A percentile compares a stretch with the other conserved stretches of the same genome.
These are phyloP conservation scores for Rhinatrema bivittatum DNA, from an alignment of 2,797 vertebrate genomes.

Conservation along the genomic window DNA sequence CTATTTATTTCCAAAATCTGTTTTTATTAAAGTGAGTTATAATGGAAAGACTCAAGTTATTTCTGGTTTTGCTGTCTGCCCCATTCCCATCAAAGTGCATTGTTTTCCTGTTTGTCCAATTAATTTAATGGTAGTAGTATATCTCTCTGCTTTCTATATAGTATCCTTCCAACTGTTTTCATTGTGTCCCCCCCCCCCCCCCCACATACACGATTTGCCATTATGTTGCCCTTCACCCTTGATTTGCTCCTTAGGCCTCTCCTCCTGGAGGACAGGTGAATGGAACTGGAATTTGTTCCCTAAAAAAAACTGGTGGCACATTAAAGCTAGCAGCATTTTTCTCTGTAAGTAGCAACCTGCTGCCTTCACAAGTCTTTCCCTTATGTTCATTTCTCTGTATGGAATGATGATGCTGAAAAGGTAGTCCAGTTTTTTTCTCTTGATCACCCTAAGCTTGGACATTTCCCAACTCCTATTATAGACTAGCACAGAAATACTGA, in stretches of 20 bases:
- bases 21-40: no score
- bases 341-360: conserved; percentile 72
- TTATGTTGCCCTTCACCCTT: conserved; percentile 41
- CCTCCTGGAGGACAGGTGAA: conserved; percentile 66
- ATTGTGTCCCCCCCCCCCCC: not conserved
- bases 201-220: conserved; percentile 37
- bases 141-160: no score
- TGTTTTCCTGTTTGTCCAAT: not conserved
- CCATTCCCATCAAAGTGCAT: not conserved
- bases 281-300: conserved; percentile 64
- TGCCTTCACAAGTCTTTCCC: not conserved
- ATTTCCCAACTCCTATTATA: no score
- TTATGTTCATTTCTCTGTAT: no score
- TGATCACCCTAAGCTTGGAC: no score
- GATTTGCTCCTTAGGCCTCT: conserved; percentile 41
- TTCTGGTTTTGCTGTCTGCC: no score
- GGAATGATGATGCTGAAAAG: no score
- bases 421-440: no score
- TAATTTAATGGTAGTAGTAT: no score
- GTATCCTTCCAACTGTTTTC: no score
- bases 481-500: no score
- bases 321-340: conserved; percentile 50
- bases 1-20: not conserved
- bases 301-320: conserved; percentile 61
- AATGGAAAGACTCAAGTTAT: no score